phyloP scores from a whole-genome alignment of 2,888 invertebrate genomes.

The Phortica magna region DNA sequence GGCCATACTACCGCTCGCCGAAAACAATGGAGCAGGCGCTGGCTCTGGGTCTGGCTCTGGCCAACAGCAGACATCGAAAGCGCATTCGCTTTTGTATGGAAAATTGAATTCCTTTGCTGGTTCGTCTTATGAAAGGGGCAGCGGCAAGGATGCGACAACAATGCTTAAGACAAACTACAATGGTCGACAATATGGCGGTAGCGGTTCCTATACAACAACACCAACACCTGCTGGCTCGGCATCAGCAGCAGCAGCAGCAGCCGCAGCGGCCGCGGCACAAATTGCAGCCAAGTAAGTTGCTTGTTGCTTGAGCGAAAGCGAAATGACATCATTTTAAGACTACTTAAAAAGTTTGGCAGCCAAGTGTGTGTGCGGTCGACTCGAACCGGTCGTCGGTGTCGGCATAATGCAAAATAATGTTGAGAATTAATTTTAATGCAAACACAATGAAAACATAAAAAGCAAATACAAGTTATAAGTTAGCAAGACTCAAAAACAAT shows the following conservation, averaged over 20 bases:
- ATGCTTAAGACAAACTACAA: conserved; percentile 37
- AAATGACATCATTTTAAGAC: neutral
- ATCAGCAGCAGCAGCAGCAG: conserved; percentile 55
- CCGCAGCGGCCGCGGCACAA: no score
- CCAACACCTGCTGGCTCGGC: conserved; percentile 57
- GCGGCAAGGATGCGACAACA: conserved; percentile 63
- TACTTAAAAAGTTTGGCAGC: neutral
- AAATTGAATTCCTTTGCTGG: conserved; percentile 69
- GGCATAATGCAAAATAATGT: conserved; percentile 21
- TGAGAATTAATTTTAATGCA: conserved; percentile 42
- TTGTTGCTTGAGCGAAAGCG: neutral
- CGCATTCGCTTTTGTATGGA: conserved; percentile 55
- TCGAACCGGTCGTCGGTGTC: neutral
- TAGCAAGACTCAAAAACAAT: conserved; percentile 18
- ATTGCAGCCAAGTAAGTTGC: conserved; percentile 72
- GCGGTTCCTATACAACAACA: conserved; percentile 55
- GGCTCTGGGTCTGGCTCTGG: conserved; percentile 43
- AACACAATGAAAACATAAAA: conserved; percentile 58
- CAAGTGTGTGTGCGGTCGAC: neutral
- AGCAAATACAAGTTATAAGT: conserved; percentile 50
- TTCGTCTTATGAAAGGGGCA: conserved; percentile 71
- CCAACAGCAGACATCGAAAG: conserved; percentile 12
- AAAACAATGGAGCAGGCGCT: conserved; percentile 47
- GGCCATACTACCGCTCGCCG: conserved; percentile 81
- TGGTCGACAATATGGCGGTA: conserved; percentile 43